These are phyloP conservation scores for Gallinago undulata DNA, from an alignment of 2,113 vertebrate species.

Conservation along the genomic window DNA sequence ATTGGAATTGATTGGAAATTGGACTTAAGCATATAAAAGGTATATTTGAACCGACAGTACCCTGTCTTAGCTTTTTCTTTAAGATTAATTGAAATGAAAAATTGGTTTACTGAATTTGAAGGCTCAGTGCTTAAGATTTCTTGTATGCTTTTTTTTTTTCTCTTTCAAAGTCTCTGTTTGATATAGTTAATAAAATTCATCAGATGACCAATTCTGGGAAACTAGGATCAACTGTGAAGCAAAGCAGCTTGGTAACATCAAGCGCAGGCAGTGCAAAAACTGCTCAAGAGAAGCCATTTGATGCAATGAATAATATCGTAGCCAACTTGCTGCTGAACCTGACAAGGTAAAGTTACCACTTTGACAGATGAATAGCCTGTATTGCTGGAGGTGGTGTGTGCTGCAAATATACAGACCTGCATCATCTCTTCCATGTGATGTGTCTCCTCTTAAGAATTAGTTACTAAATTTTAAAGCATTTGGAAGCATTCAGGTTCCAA, in stretches of 20 bases:
- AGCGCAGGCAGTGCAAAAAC: constrained; percentile 70
- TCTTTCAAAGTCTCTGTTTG: constrained; percentile 84
- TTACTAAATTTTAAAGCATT: background rate
- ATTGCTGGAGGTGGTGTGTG: background rate
- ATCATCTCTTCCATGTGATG: background rate
- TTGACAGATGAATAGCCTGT: too few relatives aligned
- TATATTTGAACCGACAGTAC: background rate
- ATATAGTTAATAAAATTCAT: constrained; percentile 93
- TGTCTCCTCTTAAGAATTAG: background rate
- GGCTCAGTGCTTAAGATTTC: background rate
- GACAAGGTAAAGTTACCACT: constrained; percentile 83
- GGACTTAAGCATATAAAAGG: background rate
- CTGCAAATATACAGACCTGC: background rate
- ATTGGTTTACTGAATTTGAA: background rate
- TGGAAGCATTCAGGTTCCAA: background rate
- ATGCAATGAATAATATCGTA: constrained; percentile 96
- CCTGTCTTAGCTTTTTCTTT: background rate
- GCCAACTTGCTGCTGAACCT: constrained; percentile 93
- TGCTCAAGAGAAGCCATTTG: constrained; percentile 85
- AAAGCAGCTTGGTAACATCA: constrained; percentile 81
- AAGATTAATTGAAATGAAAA: background rate
- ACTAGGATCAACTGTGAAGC: constrained; percentile 77
- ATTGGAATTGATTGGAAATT: background rate
- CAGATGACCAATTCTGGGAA: constrained; percentile 79
- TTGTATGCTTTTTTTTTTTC: background rate